These are phyloP conservation scores for Sebastes trivittatus DNA, from an alignment of 2,797 vertebrate genomes.

Conservation along the genomic window DNA sequence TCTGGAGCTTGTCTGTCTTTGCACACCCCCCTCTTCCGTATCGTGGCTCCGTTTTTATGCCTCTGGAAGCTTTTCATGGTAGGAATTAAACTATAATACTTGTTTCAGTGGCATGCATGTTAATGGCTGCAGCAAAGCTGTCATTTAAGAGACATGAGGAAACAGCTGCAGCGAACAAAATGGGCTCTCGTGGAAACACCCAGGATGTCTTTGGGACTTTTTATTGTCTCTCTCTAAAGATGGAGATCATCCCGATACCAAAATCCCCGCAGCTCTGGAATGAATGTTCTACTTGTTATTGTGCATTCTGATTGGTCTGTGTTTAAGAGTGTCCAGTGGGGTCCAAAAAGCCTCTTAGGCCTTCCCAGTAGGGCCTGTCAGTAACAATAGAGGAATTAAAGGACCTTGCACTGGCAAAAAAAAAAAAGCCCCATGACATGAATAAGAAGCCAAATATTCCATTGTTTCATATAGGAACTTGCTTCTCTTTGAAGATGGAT, in stretches of 20 bases:
- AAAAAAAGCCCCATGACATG: constrained; percentile 59
- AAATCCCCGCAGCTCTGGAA: constrained; percentile 70
- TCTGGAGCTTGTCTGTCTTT: constrained; percentile 76
- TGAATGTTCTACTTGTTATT: constrained; percentile 74
- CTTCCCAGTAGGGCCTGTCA: constrained; percentile 65
- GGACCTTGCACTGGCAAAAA: constrained; percentile 54
- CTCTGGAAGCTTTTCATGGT: constrained; percentile 83
- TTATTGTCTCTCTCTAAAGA: constrained; percentile 73
- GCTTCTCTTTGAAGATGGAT: constrained; percentile 77
- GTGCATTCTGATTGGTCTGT: constrained; percentile 74
- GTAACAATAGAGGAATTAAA: constrained; percentile 79
- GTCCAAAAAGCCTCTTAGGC: constrained; percentile 76
- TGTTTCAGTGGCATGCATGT: constrained; percentile 79
- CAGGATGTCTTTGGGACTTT: constrained; percentile 69
- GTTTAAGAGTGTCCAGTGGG: constrained; percentile 75
- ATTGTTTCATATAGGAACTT: constrained; percentile 81
- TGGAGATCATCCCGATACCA: constrained; percentile 69
- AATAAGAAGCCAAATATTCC: constrained; percentile 76
- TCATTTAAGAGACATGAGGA: constrained; percentile 77
- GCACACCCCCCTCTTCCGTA: constrained; percentile 39
- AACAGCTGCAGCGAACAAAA: constrained; percentile 76
- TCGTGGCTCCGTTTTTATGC: constrained; percentile 65
- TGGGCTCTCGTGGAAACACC: constrained; percentile 70
- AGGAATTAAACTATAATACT: constrained; percentile 84
- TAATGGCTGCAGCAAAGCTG: constrained; percentile 77